Evolutionary conservation across 2,113 vertebrate species (phyloP).

Genomic region (Hydrolagus affinis): DNA sequence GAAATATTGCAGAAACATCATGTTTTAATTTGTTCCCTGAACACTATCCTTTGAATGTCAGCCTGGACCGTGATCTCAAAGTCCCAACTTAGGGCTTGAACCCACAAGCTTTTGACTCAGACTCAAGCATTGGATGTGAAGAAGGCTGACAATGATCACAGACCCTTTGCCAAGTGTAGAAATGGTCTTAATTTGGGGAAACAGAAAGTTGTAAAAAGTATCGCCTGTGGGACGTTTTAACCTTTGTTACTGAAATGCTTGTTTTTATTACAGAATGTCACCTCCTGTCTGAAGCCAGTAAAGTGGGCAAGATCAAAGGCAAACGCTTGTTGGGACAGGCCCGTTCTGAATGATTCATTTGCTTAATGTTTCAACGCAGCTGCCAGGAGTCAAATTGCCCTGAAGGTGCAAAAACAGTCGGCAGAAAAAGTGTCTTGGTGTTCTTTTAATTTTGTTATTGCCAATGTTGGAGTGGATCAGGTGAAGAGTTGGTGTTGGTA

Average conservation of each 20-base stretch:
- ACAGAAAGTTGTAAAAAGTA: too few species aligned
- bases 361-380: not conserved
- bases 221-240: not conserved
- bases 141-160: too few species aligned
- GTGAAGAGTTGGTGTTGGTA: not conserved
- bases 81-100: too few species aligned
- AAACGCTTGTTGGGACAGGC: not conserved
- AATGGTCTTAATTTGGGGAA: too few species aligned
- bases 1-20: too few species aligned
- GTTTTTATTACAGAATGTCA: not conserved
- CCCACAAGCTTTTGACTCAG: too few species aligned
- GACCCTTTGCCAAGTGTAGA: too few species aligned
- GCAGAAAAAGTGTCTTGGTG: not conserved
- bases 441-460: not conserved
- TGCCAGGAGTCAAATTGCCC: constrained; percentile 4
- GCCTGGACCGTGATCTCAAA: too few species aligned
- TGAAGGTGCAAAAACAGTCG: not conserved
- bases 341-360: not conserved
- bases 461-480: not conserved
- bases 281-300: not conserved
- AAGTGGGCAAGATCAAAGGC: not conserved
- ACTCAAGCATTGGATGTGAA: too few species aligned
- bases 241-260: not conserved
- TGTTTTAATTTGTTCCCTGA: too few species aligned
- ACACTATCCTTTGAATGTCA: too few species aligned